Evolutionary conservation across 2,888 invertebrate genomes (phyloP).

Genomic region (Urechis unicinctus): DNA sequence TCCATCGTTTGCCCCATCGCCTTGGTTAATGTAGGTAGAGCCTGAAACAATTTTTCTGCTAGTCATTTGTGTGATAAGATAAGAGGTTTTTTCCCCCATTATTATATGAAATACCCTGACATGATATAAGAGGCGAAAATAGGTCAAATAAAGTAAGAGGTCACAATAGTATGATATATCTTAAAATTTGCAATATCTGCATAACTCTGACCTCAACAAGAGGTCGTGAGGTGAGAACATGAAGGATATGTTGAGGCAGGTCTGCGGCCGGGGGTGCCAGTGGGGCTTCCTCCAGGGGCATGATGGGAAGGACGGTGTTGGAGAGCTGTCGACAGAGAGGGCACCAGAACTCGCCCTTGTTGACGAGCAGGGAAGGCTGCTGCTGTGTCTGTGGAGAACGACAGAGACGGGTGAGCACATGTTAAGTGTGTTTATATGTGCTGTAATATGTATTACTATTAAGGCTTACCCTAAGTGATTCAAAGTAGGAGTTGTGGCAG

Average conservation of each 20-base stretch:
- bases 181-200: too few species aligned
- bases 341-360: constrained; percentile 74
- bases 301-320: constrained; percentile 73
- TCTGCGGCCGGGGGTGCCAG: constrained; percentile 26
- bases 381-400: constrained; percentile 32
- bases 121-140: too few species aligned
- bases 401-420: too few species aligned
- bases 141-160: too few species aligned
- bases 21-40: constrained; percentile 47
- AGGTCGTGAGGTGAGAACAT: constrained; percentile 53
- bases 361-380: constrained; percentile 33
- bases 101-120: too few species aligned
- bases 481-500: constrained; percentile 85
- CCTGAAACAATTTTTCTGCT: constrained; percentile 29
- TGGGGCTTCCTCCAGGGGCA: constrained; percentile 30
- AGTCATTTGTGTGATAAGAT: too few species aligned
- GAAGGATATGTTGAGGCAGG: constrained; percentile 33
- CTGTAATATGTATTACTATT: too few species aligned
- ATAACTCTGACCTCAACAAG: constrained; percentile 36
- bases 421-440: too few species aligned
- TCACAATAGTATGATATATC: too few species aligned
- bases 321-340: constrained; percentile 89
- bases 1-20: constrained; percentile 61
- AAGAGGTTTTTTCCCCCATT: too few species aligned
- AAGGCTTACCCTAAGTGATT: constrained; percentile 66